Evolutionary conservation across 2,113 vertebrate species (phyloP), one percentile per base, ranked within the genome.

Genomic region (Micromys minutus): DNA sequence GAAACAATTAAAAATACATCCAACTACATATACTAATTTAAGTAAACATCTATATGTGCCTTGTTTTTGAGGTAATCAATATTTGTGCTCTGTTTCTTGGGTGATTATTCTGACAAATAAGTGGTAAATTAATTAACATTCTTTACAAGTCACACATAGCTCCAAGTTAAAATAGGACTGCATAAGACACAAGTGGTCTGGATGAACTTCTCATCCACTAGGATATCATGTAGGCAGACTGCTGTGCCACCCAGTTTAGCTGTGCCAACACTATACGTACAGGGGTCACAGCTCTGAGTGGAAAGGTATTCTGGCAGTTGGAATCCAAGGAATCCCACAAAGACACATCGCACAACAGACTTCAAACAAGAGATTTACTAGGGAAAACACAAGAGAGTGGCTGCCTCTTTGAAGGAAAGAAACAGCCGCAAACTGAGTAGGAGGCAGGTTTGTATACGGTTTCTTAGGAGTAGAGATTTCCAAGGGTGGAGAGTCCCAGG

Each of bases 1-100:
- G 55, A 87, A 88, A 95, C 34, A 80, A 79, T 22, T 15, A 91
- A 90, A 95, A 90, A 76, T 59, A 75, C 36, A n/a, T 84, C 24
- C 71, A 90, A 76, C 2, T 42, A 15, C 83, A 83, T 3, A 69
- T 26, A 47, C 94, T 91, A 69, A 61, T 59, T 89, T 55, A 93
- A 85, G 5, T 84, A 95, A 86, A 31, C 84, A 77, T 52, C 17
- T 61, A 52, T n/a, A 55, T 42, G 42, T 79, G 6, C 65, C 87
- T 74, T 92, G 39, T 13, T 95, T 77, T 74, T 74, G 10, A 74
- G 50, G n/a, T 87, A 93, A 87, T 42, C 91, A 87, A 72, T 47
- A 69, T 24, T 22, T 88, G 36, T 55, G n/a, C 74, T 71, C 47
- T 92, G 59, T 57, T 88, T 29, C 16, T 87, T 57, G 34, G 55